Conservation (phyloP, 2,113 vertebrate species). For the Thamnaconus septentrionalis region DNA sequence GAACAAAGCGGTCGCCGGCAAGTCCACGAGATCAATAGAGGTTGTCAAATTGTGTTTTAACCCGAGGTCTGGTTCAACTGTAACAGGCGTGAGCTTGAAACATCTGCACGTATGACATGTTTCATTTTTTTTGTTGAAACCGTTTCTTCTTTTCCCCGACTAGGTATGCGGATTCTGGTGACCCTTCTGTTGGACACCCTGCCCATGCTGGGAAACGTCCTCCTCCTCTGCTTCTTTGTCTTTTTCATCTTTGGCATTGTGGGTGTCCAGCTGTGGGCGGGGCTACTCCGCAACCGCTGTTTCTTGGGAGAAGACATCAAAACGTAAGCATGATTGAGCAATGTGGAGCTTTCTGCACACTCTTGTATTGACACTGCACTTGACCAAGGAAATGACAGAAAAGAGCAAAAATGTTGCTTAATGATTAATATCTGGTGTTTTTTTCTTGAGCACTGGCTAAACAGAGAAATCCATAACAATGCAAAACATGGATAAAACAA, state of each 20-base stretch:
- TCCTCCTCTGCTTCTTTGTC: conserved; percentile 92
- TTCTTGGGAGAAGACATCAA: conserved; percentile 56
- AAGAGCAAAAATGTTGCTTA: too few species aligned
- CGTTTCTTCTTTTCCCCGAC: conserved; percentile 9
- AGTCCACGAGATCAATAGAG: conserved; percentile 24
- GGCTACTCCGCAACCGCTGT: conserved; percentile 73
- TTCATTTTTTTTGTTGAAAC: background rate
- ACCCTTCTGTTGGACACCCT: conserved; percentile 92
- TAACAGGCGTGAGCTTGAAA: background rate
- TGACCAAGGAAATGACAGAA: too few species aligned
- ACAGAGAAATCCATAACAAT: background rate
- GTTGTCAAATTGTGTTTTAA: conserved; percentile 6
- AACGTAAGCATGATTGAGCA: conserved; percentile 38
- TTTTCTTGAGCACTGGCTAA: background rate
- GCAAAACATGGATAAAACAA: background rate
- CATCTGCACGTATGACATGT: too few species aligned
- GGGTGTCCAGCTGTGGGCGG: conserved; percentile 82
- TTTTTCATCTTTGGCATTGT: conserved; percentile 86
- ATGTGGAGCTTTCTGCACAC: background rate
- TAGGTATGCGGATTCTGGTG: conserved; percentile 93
- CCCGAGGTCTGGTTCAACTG: background rate
- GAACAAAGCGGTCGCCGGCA: conserved; percentile 4
- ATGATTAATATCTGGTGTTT: background rate
- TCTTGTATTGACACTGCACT: background rate
- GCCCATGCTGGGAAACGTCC: conserved; percentile 89